Conservation (phyloP, 2,113 vertebrate genomes). For the Okapia johnstoni region DNA sequence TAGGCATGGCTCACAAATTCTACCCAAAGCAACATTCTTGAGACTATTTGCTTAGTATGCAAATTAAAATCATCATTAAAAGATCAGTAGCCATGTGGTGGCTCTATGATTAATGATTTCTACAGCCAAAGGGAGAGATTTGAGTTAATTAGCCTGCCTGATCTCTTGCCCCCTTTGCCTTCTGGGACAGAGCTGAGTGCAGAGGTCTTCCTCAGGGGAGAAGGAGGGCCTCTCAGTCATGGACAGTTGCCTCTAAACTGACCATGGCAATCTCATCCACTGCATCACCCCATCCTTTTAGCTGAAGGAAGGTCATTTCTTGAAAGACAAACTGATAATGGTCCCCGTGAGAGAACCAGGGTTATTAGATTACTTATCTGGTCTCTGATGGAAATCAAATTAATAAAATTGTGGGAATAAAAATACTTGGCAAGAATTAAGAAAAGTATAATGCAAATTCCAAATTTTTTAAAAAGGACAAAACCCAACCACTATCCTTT, state of each 20-base stretch:
- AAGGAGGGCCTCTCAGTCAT: neutral
- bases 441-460: neutral
- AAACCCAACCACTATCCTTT: neutral
- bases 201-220: neutral
- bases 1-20: constrained; percentile 41
- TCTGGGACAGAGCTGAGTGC: neutral
- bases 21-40: constrained; percentile 30
- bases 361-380: neutral
- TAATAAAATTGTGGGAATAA: neutral
- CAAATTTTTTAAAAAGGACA: neutral
- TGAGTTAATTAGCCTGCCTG: constrained; percentile 53
- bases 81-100: constrained; percentile 6
- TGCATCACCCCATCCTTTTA: neutral
- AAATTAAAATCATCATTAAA: constrained; percentile 70
- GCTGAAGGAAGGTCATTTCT: neutral
- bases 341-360: neutral
- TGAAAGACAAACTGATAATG: neutral
- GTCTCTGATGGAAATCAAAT: neutral
- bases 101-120: constrained; percentile 63
- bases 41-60: constrained; percentile 55
- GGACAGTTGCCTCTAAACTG: neutral
- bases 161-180: neutral
- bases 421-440: neutral
- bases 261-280: neutral
- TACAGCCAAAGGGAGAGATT: neutral